Base-by-base conservation (phyloP, 2,797 vertebrate genomes). In the Enteromius treurensis region DNA sequence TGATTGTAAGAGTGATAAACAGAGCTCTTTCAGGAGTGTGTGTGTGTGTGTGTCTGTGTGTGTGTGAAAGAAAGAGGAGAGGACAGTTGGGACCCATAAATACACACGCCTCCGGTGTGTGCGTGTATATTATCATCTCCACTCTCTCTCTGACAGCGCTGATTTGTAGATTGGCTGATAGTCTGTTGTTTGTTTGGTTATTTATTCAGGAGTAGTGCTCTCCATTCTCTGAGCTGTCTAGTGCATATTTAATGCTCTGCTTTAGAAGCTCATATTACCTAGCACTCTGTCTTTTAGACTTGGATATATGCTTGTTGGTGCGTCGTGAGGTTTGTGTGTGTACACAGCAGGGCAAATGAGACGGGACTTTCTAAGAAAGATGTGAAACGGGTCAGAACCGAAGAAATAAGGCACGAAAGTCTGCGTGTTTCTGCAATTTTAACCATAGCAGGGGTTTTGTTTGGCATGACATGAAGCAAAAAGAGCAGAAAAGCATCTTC, bases 241-340 rank as follows among this genome's bases (percentile, higher is more conserved):
- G 91, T 93, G 93, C 92, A 93, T 94, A 93, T 94, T 94, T 94
- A 91, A 94, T 94, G 85, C 88, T 88, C 88, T 90, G 85, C 80
- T 90, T 87, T 89, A 91, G 93, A 91, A 93, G 81, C 81, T 83
- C 81, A 76, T 21, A 82, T 82, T 76, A 85, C 69, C 70, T 47
- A 51, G 71, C 5, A 26, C 37, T 80, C 42, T 65, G 42, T 75
- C 70, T 76, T 67, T 75, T 82, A 65, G n/a, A 76, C 23, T 49
- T 4, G 9, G 9, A 49, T 79, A 21, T 65, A 26, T 74, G 60
- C 51, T 45, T 53, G 45, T 64, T 62, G 11, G 69, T 6, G 23
- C 62, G 58, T 75, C n/a, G 37, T 45, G 55, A 77, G 23, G 65
- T 58, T 15, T 45, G 34, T 29, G 29, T 45, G 79, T 74, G 55